phyloP scores from a whole-genome alignment of 1,140 invertebrate genomes.

The Bombus polaris region DNA sequence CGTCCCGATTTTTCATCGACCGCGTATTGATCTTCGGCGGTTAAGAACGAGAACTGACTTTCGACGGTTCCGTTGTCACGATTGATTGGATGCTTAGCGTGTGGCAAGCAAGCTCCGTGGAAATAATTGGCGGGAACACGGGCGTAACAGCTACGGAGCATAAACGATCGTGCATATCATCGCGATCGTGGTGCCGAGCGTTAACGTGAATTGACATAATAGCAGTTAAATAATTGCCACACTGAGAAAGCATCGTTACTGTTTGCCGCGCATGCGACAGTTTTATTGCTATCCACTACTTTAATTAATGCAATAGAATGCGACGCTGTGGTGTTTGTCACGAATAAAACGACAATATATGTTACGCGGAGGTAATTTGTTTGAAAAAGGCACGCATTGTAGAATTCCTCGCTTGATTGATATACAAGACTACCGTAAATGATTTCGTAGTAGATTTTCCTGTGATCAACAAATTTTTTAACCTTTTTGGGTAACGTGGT shows the following conservation, averaged over 20 bases:
- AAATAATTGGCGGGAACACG: conserved; percentile 32
- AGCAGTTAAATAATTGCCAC: conserved; percentile 27
- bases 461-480: too few relatives aligned
- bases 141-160: background rate
- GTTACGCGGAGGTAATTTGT: background rate
- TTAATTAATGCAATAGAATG: conserved; percentile 28
- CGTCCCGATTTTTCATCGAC: background rate
- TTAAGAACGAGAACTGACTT: background rate
- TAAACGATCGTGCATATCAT: conserved; percentile 2
- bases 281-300: background rate
- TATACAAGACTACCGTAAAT: background rate
- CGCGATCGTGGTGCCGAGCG: background rate
- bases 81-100: conserved; percentile 24
- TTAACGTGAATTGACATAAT: conserved; percentile 35
- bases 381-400: background rate
- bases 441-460: background rate
- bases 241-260: background rate
- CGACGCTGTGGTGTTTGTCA: background rate
- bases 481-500: too few relatives aligned
- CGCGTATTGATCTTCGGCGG: background rate
- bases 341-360: background rate
- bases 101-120: background rate
- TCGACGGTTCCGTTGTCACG: background rate
- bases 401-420: background rate
- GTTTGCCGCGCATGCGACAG: background rate